Evolutionary conservation across 2,797 vertebrate species (phyloP).

Genomic region (Cephalopachus bancanus): DNA sequence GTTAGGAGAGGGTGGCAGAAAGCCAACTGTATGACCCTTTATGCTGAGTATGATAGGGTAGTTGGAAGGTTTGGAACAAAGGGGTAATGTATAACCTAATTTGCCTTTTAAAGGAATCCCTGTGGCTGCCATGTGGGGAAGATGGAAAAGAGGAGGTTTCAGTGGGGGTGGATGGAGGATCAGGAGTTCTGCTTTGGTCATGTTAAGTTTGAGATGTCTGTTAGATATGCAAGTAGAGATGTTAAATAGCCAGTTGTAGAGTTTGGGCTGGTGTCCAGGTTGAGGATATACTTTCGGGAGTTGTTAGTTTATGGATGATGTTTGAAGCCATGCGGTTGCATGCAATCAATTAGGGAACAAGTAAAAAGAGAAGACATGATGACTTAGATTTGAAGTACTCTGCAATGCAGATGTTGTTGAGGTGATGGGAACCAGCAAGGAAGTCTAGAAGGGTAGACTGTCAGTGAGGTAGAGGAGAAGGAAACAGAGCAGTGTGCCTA

Average conservation of each 20-base stretch:
- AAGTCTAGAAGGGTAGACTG: neutral
- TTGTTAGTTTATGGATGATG: neutral
- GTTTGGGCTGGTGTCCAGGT: neutral
- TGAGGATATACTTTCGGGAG: neutral
- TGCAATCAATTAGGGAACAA: neutral
- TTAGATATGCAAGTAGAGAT: neutral
- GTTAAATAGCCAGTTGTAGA: neutral
- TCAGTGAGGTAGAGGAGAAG: neutral
- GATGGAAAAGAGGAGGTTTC: neutral
- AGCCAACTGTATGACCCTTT: neutral
- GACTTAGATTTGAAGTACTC: neutral
- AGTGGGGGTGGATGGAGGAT: neutral
- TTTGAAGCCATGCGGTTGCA: constrained; percentile 2
- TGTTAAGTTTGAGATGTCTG: neutral
- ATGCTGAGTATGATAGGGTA: neutral
- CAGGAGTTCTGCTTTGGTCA: neutral
- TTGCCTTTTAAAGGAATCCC: neutral
- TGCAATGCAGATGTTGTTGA: neutral
- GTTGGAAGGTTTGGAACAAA: neutral
- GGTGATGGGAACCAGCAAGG: neutral
- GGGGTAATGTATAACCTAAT: neutral
- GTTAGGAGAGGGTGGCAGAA: neutral
- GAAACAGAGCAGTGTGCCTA: neutral
- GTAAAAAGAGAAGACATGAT: neutral
- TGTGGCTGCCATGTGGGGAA: neutral